Evolutionary conservation across 2,113 vertebrate species (phyloP).

Genomic region (Origma solitaria): DNA sequence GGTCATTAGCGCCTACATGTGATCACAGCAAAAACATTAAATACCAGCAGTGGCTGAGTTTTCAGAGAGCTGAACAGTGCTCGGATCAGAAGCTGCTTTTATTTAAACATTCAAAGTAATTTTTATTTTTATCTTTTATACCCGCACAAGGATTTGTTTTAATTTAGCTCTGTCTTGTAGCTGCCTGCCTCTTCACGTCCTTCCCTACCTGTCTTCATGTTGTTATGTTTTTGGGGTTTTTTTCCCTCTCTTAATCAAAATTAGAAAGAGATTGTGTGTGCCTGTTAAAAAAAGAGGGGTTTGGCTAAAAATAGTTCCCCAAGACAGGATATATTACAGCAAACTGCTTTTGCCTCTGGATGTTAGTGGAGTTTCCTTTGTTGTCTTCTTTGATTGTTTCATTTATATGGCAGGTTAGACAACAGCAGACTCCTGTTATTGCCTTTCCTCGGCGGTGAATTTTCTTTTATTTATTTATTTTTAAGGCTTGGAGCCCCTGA

Average conservation of each 20-base stretch:
- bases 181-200: background rate
- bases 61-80: background rate
- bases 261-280: constrained; percentile 38
- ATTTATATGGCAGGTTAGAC: constrained; percentile 81
- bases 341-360: constrained; percentile 74
- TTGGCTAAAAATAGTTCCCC: constrained; percentile 74
- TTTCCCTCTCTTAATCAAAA: constrained; percentile 44
- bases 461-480: constrained; percentile 50
- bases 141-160: background rate
- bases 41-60: background rate
- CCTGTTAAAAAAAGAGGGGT: background rate
- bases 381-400: constrained; percentile 81
- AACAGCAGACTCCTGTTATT: constrained; percentile 80
- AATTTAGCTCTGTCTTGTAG: background rate
- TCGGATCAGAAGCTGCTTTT: background rate
- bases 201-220: background rate
- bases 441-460: constrained; percentile 73
- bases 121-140: background rate
- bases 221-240: background rate
- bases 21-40: background rate
- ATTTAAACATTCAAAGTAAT: background rate
- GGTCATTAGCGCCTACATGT: background rate
- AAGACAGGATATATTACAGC: constrained; percentile 75
- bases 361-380: constrained; percentile 75
- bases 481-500: constrained; percentile 63